Evolutionary conservation across 1,140 invertebrate species (phyloP), one percentile per base, ranked within the genome.

Genomic region (Cotesia chilonis): DNA sequence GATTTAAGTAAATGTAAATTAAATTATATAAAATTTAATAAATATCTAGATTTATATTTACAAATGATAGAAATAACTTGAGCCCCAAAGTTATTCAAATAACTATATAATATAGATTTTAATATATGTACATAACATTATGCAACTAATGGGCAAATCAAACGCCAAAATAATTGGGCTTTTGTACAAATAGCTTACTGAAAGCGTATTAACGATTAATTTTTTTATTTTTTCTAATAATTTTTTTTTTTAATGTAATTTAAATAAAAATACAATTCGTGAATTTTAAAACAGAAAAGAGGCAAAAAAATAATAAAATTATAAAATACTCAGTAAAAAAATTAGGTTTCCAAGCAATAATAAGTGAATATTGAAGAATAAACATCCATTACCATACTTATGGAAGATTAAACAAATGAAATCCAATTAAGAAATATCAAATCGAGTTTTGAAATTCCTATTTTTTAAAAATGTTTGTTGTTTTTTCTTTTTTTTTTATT

Each of bases 401-500:
- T 47, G 41, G 41, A 47, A 47, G 41, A 47, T 10, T 47, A 9
- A 10, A 47, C 3, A 47, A 47, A 47, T 10, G 6, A 9, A 47
- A 9, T 47, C 10, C 38, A 41, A 10, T 47, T 9, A 47, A 47
- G 6, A 47, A 55, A n/a, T 55, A 17, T n/a, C n/a, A 55, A 55
- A 55, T 55, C 4, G 12, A 55, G 17, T 55, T n/a, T 55, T 14
- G 54, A 14, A 14, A n/a, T 14, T 55, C 17, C 37, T 20, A 35
- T 17, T 37, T 12, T 52, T 59, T 36, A 59, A 36, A 38, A 59
- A 59, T 55, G 35, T 64, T 71, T 51, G 57, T 17, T 14, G 17
- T 47, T 35, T 70, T 28, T 68, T 73, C 79, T 73, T 64, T 76
- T 75, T 60, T 10, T 79, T 81, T 76, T 66, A 60, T 74, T 66